Percentiles rank a stretch among this genome's conserved stretches.
phyloP scores from a whole-genome alignment of 2,888 invertebrate species.

The Melanotus villosus region DNA sequence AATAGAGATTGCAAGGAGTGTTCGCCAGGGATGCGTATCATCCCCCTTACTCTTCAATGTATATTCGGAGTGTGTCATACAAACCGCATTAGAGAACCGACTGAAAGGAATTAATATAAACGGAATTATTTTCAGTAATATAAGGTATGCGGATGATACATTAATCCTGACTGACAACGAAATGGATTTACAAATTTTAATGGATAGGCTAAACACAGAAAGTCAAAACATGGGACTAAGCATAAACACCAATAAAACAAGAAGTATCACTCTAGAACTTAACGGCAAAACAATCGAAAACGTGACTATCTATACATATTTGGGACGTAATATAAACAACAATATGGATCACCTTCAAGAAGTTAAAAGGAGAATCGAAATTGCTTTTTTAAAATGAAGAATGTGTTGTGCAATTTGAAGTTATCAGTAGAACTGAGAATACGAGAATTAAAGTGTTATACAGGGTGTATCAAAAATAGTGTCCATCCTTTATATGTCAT shows the following conservation, averaged over 20 bases:
- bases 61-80: too few relatives aligned
- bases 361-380: neutral
- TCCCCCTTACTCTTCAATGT: neutral
- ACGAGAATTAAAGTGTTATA: neutral
- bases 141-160: slow-evolving; percentile 8
- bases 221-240: too few relatives aligned
- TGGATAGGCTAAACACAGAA: too few relatives aligned
- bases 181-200: too few relatives aligned
- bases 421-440: neutral
- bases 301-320: too few relatives aligned
- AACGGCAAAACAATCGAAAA: too few relatives aligned
- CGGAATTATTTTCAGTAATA: too few relatives aligned
- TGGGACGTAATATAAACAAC: neutral
- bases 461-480: too few relatives aligned
- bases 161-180: neutral
- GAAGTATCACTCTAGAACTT: neutral
- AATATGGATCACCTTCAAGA: neutral
- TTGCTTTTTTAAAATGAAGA: neutral
- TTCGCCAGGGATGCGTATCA: neutral
- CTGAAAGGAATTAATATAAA: neutral
- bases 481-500: too few relatives aligned
- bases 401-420: too few relatives aligned
- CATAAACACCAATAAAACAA: neutral
- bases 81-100: neutral
- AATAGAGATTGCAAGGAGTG: too few relatives aligned